Conservation (phyloP, 2,888 invertebrate species). For the Lacanobia oleracea region DNA sequence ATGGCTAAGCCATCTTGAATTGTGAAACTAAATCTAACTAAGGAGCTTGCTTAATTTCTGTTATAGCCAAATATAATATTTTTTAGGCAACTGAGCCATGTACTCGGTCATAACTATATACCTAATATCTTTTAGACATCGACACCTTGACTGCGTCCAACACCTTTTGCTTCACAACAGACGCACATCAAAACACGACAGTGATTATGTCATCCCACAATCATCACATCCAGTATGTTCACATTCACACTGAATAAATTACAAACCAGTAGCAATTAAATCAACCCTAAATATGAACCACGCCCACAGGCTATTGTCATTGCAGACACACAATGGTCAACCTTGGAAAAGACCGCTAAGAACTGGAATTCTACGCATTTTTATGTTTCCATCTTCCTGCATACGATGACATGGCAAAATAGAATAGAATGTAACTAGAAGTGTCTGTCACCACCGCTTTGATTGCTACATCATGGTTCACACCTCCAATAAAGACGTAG, state of each 20-base stretch:
- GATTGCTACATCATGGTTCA: constrained; percentile 67
- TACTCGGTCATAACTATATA: too few relatives aligned
- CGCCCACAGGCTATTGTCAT: constrained; percentile 55
- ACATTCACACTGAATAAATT: constrained; percentile 61
- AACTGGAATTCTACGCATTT: constrained; percentile 50
- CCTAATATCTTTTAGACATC: background rate
- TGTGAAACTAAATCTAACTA: background rate
- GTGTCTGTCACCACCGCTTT: constrained; percentile 67
- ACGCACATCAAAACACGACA: constrained; percentile 16
- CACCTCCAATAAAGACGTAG: constrained; percentile 65
- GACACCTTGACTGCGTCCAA: constrained; percentile 22
- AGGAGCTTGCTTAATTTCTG: background rate
- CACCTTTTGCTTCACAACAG: background rate
- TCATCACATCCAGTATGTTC: constrained; percentile 21
- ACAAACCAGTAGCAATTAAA: constrained; percentile 47
- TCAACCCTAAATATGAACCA: constrained; percentile 39
- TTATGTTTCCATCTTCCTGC: constrained; percentile 68
- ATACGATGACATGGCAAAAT: constrained; percentile 66
- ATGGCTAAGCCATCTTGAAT: too few relatives aligned
- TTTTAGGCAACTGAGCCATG: too few relatives aligned
- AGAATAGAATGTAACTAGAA: constrained; percentile 54
- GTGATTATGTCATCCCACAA: constrained; percentile 46
- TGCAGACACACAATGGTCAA: constrained; percentile 35
- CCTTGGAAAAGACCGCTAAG: constrained; percentile 56
- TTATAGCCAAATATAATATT: too few relatives aligned